A percentile compares a stretch with the other conserved stretches of the same genome.
Evolutionary conservation across 1,140 invertebrate species (phyloP).

Genomic region (Drosophila serrata): DNA sequence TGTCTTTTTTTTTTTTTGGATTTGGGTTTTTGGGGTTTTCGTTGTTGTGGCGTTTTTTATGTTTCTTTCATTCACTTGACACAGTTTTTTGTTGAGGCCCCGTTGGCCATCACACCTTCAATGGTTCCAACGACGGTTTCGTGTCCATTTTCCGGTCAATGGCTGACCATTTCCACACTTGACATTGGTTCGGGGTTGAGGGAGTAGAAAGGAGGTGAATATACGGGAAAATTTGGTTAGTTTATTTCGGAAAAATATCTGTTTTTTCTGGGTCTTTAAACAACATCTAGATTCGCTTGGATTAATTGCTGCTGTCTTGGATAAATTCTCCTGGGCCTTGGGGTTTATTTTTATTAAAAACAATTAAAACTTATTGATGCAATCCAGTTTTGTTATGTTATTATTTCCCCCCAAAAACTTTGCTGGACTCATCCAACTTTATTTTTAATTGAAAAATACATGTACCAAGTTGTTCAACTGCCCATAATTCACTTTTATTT

Average conservation of each 20-base stretch:
- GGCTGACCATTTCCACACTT: conserved; percentile 55
- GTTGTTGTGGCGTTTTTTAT: conserved; percentile 31
- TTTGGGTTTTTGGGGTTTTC: neutral
- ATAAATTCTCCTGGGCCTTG: conserved; percentile 2
- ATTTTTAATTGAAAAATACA: conserved; percentile 69
- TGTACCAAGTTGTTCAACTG: conserved; percentile 65
- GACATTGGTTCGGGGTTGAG: conserved; percentile 49
- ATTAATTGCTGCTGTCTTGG: conserved; percentile 40
- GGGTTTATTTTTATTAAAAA: conserved; percentile 1
- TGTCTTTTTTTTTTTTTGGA: neutral
- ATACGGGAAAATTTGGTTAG: conserved; percentile 7
- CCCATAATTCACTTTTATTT: conserved; percentile 62
- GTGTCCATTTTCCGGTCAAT: conserved; percentile 51
- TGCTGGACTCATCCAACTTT: conserved; percentile 33
- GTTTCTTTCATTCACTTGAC: conserved; percentile 56
- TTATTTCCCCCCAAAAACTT: neutral
- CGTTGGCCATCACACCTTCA: conserved; percentile 33
- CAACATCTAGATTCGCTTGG: conserved; percentile 21
- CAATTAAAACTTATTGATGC: neutral
- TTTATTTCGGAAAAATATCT: conserved; percentile 3
- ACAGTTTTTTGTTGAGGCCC: conserved; percentile 47
- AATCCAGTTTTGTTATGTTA: neutral
- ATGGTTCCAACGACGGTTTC: conserved; percentile 2
- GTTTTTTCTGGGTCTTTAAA: conserved; percentile 37
- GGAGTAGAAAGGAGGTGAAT: neutral